Evolutionary conservation across 1,140 invertebrate genomes (phyloP).

Genomic region (Chrysomallon squamiferum): DNA sequence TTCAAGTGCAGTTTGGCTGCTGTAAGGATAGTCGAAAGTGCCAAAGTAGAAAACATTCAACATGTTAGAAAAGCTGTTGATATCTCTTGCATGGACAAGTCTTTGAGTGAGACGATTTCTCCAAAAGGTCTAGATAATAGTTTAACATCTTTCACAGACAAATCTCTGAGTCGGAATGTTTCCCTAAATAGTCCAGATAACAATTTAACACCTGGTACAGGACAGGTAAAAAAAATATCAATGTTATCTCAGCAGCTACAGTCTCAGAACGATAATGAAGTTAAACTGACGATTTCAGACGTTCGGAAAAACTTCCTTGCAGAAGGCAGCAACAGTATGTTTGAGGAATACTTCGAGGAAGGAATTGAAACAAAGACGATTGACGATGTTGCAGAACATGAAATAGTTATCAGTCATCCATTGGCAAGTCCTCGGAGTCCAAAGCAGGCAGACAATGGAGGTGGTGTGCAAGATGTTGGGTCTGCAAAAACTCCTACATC

Average conservation of each 20-base stretch:
- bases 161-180: no score
- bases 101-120: no score
- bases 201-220: no score
- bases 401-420: constrained; percentile 31
- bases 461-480: constrained; percentile 7
- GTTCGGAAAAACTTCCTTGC: constrained; percentile 31
- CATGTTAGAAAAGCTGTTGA: constrained; percentile 22
- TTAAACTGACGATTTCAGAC: constrained; percentile 20
- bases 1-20: constrained; percentile 30
- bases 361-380: constrained; percentile 42
- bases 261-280: constrained; percentile 1
- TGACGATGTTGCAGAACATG: constrained; percentile 39
- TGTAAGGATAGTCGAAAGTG: constrained; percentile 30
- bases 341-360: constrained; percentile 55
- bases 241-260: constrained; percentile 25
- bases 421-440: constrained; percentile 6
- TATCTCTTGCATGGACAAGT: not conserved
- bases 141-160: no score
- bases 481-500: constrained; percentile 5
- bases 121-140: no score
- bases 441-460: not conserved
- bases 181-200: no score
- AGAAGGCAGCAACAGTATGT: constrained; percentile 50
- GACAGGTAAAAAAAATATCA: constrained; percentile 17
- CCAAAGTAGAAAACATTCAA: constrained; percentile 28